Conservation (phyloP, 2,888 invertebrate genomes). For the Drosophila helvetica region DNA sequence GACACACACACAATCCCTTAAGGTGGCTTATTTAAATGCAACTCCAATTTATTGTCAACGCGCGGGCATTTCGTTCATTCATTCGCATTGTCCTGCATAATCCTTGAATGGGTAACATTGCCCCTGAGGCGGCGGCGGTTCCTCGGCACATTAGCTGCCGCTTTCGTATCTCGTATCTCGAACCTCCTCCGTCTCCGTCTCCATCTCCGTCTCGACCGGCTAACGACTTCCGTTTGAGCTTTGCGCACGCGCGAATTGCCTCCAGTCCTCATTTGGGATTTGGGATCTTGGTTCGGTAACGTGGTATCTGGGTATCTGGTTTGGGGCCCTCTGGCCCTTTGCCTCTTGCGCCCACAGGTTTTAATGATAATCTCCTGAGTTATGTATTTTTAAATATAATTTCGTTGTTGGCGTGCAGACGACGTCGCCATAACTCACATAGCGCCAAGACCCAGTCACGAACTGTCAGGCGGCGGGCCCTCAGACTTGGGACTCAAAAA, state of each 20-base stretch:
- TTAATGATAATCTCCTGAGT: slow-evolving; percentile 84
- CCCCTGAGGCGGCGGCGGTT: slow-evolving; percentile 52
- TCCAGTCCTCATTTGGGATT: slow-evolving; percentile 37
- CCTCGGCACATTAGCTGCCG: slow-evolving; percentile 61
- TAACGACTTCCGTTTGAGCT: slow-evolving; percentile 78
- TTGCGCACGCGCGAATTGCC: slow-evolving; percentile 71
- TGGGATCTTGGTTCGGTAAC: slow-evolving; percentile 25
- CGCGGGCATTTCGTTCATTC: slow-evolving; percentile 67
- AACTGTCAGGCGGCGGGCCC: slow-evolving; percentile 58
- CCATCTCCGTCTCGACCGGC: slow-evolving; percentile 52
- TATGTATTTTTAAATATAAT: slow-evolving; percentile 84
- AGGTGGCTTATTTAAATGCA: slow-evolving; percentile 75
- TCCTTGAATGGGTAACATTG: slow-evolving; percentile 70
- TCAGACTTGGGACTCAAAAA: slow-evolving; percentile 6
- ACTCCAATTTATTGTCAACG: slow-evolving; percentile 78
- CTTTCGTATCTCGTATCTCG: slow-evolving; percentile 36
- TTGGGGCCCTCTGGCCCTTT: slow-evolving; percentile 12
- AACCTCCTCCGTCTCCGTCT: too few relatives aligned
- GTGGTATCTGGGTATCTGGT: too few relatives aligned
- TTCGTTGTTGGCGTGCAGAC: slow-evolving; percentile 80
- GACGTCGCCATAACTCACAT: slow-evolving; percentile 74
- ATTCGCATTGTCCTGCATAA: slow-evolving; percentile 78
- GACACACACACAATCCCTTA: slow-evolving; percentile 29
- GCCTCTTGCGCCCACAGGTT: slow-evolving; percentile 79
- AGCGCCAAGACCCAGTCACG: slow-evolving; percentile 78